A percentile compares a stretch with the other conserved stretches of the same genome.
phyloP scores from a whole-genome alignment of 1,140 invertebrate species.

The Trypoxylus dichotomus region DNA sequence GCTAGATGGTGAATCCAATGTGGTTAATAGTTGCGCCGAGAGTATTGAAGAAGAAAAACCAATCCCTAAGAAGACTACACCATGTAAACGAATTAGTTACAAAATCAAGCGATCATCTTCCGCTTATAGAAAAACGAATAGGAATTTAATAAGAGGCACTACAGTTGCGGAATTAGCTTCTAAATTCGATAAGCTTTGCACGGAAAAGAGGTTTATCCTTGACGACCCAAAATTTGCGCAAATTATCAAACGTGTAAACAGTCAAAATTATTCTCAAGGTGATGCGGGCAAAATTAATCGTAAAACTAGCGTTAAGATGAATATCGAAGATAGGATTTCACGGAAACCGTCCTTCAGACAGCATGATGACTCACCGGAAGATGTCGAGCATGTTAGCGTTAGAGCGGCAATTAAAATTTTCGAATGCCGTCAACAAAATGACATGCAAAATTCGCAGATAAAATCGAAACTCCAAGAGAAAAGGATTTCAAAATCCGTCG shows the following conservation, averaged over 20 bases:
- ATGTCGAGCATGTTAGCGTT: slow-evolving; percentile 41
- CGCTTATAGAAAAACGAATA: slow-evolving; percentile 36
- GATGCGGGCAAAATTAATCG: slow-evolving; percentile 36
- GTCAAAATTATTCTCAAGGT: slow-evolving; percentile 35
- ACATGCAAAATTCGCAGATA: slow-evolving; percentile 29
- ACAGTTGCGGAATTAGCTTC: slow-evolving; percentile 60
- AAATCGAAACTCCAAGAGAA: slow-evolving; percentile 53
- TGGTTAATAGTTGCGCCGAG: background rate
- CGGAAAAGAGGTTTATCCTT: slow-evolving; percentile 50
- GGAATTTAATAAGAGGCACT: slow-evolving; percentile 50
- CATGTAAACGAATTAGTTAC: slow-evolving; percentile 47
- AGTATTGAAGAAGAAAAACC: background rate
- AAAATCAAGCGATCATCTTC: slow-evolving; percentile 47
- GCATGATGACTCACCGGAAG: background rate
- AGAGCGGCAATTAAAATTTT: slow-evolving; percentile 55
- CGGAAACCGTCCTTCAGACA: background rate
- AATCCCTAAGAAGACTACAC: slow-evolving; percentile 19
- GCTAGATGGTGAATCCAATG: background rate
- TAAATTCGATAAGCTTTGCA: slow-evolving; percentile 59
- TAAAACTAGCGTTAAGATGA: slow-evolving; percentile 45
- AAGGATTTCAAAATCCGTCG: slow-evolving; percentile 41
- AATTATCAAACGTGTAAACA: slow-evolving; percentile 38
- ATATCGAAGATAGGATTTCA: slow-evolving; percentile 8
- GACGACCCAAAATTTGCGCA: slow-evolving; percentile 52
- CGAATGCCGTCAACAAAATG: slow-evolving; percentile 38